Evolutionary conservation across 1,140 invertebrate species (phyloP).

Genomic region (Cyclargus thomasi): DNA sequence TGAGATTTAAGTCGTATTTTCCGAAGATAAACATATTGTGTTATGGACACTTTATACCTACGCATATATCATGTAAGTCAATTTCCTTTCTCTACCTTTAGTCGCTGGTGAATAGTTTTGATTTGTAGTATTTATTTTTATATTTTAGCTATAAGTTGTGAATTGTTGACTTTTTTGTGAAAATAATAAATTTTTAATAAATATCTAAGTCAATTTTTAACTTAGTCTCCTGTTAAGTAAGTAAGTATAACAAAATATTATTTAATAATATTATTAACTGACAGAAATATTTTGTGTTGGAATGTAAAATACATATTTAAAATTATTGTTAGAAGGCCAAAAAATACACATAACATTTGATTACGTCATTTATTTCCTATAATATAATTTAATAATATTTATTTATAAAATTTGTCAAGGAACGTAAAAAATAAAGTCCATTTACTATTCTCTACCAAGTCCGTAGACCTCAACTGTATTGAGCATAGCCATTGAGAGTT

Average conservation of each 20-base stretch:
- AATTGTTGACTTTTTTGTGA: background rate
- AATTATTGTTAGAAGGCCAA: background rate
- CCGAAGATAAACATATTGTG: too few relatives aligned
- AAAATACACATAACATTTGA: background rate
- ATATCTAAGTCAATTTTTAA: background rate
- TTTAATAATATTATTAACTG: background rate
- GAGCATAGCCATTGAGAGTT: background rate
- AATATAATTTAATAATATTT: slow-evolving; percentile 21
- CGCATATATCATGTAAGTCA: too few relatives aligned
- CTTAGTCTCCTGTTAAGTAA: too few relatives aligned
- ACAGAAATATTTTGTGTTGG: background rate
- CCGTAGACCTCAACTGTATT: background rate
- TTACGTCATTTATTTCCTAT: slow-evolving; percentile 27
- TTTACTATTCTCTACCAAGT: background rate
- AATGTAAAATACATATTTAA: too few relatives aligned
- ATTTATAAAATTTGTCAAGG: slow-evolving; percentile 25
- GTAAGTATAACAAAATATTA: too few relatives aligned
- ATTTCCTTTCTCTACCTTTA: too few relatives aligned
- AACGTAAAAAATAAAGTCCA: slow-evolving; percentile 16
- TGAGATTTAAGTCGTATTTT: too few relatives aligned
- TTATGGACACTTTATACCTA: too few relatives aligned
- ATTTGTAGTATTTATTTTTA: slow-evolving; percentile 13
- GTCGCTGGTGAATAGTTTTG: background rate
- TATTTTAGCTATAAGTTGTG: background rate
- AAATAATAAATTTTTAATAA: background rate